These are phyloP conservation scores for Phylloscopus trochiloides DNA, from an alignment of 2,113 vertebrate genomes.

Conservation along the genomic window DNA sequence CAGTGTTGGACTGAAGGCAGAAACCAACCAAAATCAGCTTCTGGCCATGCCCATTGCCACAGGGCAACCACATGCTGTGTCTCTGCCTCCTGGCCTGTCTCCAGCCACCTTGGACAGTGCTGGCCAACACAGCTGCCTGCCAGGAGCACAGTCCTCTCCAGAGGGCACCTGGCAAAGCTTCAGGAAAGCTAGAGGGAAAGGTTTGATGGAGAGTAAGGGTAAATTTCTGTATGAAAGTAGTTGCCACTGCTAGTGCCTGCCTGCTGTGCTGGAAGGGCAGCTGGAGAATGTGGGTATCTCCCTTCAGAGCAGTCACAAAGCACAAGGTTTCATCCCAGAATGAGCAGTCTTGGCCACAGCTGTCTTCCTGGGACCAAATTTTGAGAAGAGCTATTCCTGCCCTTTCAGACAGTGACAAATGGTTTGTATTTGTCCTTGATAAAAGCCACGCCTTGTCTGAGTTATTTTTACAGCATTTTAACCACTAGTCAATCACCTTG, in stretches of 20 bases:
- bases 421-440: neutral
- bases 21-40: neutral
- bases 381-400: neutral
- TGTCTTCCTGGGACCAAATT: neutral
- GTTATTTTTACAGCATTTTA: neutral
- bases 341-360: neutral
- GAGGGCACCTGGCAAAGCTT: neutral
- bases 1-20: neutral
- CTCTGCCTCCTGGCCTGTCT: neutral
- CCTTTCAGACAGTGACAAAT: neutral
- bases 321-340: neutral
- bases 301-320: neutral
- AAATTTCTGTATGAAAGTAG: neutral
- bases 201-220: neutral
- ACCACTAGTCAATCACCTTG: neutral
- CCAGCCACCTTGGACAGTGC: neutral
- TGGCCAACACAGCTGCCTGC: neutral
- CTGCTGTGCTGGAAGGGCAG: neutral
- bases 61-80: fast-evolving
- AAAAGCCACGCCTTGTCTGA: neutral
- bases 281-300: neutral
- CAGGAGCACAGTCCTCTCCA: neutral
- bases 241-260: neutral
- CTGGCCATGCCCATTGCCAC: neutral
- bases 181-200: neutral